Evolutionary conservation across 2,797 vertebrate genomes (phyloP), one percentile per base, ranked within the genome.

Genomic region (Coilia nasus): DNA sequence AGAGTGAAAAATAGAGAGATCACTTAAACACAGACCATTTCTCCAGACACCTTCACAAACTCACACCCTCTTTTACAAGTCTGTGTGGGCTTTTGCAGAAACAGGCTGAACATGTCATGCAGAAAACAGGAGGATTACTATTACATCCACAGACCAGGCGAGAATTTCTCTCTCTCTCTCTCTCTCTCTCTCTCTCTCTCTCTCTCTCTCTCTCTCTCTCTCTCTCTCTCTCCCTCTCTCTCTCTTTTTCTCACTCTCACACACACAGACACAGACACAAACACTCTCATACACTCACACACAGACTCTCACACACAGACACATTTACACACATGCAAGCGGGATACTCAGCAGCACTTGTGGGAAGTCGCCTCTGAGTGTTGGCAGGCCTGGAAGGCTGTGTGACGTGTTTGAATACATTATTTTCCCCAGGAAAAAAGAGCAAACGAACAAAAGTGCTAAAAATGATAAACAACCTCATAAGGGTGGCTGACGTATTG

Each of bases 31-130:
- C 71, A 78, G 71, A 78, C 35, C 71, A 78, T 78, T 78, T 44
- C 35, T 78, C 71, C 71, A 78, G 71, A 78, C 71, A 78, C 71
- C 71, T 78, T 78, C 71, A 44, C 71, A 78, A 44, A 78, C 71
- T 78, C 71, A 78, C 71, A 78, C 71, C 71, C 71, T 78, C 31
- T 78, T 78, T 78, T 78, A 78, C 71, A 78, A 78, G 71, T 78
- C 71, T 78, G 71, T 78, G 71, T 78, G 71, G 71, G 71, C 71
- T 78, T 44, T 78, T 21, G 71, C 71, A 44, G 71, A 78, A 78
- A 78, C 71, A 78, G 71, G 71, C 71, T 44, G 71, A 78, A 78
- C 35, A 78, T 78, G 71, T 78, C 71, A 78, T 35, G 7, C 71
- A 78, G 71, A 78, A 78, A 78, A 44, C 71, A 41, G 71, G 35